Conservation (phyloP, 2,888 invertebrate species). For the Altica lythri region DNA sequence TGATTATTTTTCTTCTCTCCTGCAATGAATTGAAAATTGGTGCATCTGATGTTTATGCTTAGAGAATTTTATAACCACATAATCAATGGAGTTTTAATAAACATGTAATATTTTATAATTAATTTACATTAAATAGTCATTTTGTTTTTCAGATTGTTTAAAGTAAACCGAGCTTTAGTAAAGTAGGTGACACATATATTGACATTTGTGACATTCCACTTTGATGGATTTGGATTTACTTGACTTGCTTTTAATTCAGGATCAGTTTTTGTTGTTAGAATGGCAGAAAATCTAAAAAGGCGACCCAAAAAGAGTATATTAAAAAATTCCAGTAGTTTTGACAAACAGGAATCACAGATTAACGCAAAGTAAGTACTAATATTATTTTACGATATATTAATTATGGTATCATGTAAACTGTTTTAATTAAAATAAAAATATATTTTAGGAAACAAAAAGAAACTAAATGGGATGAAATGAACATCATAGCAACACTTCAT, state of each 20-base stretch:
- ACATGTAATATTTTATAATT: too few relatives aligned
- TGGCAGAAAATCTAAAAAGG: conserved; percentile 81
- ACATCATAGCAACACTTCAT: conserved; percentile 96
- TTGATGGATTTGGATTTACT: conserved; percentile 5
- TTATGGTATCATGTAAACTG: background rate
- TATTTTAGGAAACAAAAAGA: conserved; percentile 57
- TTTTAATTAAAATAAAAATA: conserved; percentile 10
- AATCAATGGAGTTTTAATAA: too few relatives aligned
- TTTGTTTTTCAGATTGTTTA: too few relatives aligned
- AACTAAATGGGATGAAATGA: conserved; percentile 97
- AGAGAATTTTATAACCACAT: too few relatives aligned
- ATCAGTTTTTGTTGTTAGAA: conserved; percentile 50
- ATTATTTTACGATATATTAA: background rate
- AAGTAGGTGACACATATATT: conserved; percentile 20
- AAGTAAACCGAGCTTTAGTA: background rate
- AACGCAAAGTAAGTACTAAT: conserved; percentile 40
- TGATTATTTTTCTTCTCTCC: too few relatives aligned
- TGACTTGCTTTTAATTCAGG: conserved; percentile 7
- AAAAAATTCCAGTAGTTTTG: conserved; percentile 90
- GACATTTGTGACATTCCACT: conserved; percentile 3
- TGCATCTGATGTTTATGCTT: too few relatives aligned
- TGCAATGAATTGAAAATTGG: too few relatives aligned
- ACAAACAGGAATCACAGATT: conserved; percentile 61
- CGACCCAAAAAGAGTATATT: conserved; percentile 89
- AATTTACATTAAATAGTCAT: too few relatives aligned